Evolutionary conservation across 2,888 invertebrate genomes (phyloP), one percentile per base, ranked within the genome.

Genomic region (Myopa tessellatipennis): DNA sequence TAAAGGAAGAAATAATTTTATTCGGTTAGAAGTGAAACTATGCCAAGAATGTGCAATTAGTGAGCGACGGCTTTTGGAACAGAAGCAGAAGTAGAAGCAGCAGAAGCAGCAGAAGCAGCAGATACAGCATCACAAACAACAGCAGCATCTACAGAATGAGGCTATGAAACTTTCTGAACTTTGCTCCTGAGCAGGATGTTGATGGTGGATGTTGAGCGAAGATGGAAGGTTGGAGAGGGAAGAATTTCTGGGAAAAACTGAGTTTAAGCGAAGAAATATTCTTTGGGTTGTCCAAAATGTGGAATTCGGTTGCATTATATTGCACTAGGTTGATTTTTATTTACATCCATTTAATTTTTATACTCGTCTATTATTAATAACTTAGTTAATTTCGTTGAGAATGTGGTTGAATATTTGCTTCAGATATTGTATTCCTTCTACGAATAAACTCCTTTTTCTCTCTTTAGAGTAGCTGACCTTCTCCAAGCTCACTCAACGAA

Each of bases 1-100:
- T 16, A 55, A 50, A 36, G 52, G 16, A n/a, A 40, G 40, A 83
- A 84, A 85, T 85, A 85, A 84, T 85, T 85, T 85, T 84, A 85
- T 85, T 84, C 83, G 85, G 84, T 85, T 85, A 84, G 93, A 92
- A 92, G 93, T 85, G 93, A 94, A 95, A 95, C 95, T 95, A 95
- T 95, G 95, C 95, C 94, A 95, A 95, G 95, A 96, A 95, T 96
- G 95, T 95, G 95, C 95, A 95, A 96, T 96, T 95, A 95, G 95
- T 95, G 95, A 94, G 84, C 85, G 86, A 82, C 18, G 55, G 67
- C 38, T 67, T 36, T 67, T 36, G 45, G 34, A 45, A 40, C 63
- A 50, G 61, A 18, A 73, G 34, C 34, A 34, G 60, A 16, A 69
- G 58, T 60, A 58, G 26, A 18, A 68, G 68, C 68, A 73, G 73